These are phyloP conservation scores for Drosophila novamexicana DNA, from an alignment of 1,140 invertebrate species.

Conservation along the genomic window DNA sequence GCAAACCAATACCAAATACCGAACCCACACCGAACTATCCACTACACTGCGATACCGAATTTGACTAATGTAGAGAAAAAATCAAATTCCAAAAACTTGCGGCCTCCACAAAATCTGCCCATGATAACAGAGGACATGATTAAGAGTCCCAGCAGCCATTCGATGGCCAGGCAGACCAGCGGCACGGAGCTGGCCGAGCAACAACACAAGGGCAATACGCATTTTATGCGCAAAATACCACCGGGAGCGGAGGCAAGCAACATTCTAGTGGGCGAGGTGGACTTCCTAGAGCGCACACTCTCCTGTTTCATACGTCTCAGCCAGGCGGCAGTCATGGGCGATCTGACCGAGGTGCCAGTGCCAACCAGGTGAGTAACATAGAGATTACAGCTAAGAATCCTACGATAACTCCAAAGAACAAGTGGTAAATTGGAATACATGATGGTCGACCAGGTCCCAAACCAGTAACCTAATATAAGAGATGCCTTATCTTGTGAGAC, in stretches of 20 bases:
- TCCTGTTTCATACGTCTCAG: slow-evolving; percentile 97
- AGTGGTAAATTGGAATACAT: too few species aligned
- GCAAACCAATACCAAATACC: slow-evolving; percentile 25
- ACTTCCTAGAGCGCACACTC: slow-evolving; percentile 96
- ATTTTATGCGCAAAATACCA: slow-evolving; percentile 99
- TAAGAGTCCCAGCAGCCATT: slow-evolving; percentile 91
- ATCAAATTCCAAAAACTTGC: slow-evolving; percentile 80
- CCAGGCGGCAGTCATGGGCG: slow-evolving; percentile 95
- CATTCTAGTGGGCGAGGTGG: slow-evolving; percentile 98
- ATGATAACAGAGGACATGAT: slow-evolving; percentile 86
- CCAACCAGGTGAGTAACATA: slow-evolving; percentile 88
- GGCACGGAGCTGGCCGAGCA: slow-evolving; percentile 89
- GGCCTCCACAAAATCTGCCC: slow-evolving; percentile 67
- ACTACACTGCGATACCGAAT: slow-evolving; percentile 12
- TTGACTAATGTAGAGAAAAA: slow-evolving; percentile 78
- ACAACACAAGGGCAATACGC: slow-evolving; percentile 93
- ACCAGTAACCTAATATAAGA: too few species aligned
- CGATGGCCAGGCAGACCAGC: slow-evolving; percentile 92
- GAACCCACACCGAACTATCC: slow-evolving; percentile 13
- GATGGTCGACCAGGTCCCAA: too few species aligned
- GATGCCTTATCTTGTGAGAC: too few species aligned
- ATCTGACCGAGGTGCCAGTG: slow-evolving; percentile 98
- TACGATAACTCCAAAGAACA: too few species aligned
- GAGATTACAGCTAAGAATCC: background rate
- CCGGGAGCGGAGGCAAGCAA: slow-evolving; percentile 98